phyloP scores from a whole-genome alignment of 35 echinoderm and acorn worm genomes.

The Apostichopus parvimensis region DNA sequence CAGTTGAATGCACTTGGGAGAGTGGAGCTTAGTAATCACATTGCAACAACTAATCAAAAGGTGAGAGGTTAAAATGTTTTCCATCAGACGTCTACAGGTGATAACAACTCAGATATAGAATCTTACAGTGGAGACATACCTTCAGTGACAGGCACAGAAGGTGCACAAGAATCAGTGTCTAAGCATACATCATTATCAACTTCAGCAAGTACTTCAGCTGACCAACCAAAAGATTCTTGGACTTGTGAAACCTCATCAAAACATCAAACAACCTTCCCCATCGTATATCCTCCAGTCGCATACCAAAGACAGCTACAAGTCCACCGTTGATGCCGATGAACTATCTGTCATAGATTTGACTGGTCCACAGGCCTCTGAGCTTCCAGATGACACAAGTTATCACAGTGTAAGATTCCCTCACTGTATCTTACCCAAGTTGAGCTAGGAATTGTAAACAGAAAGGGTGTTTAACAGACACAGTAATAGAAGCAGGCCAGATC shows the following conservation, averaged over 20 bases:
- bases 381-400: neutral
- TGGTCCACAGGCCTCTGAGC: neutral
- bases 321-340: neutral
- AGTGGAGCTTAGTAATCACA: neutral
- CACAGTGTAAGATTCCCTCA: neutral
- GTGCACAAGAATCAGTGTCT: neutral
- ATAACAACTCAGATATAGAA: neutral
- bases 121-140: neutral
- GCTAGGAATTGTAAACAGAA: neutral
- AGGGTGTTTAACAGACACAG: conserved; percentile 5
- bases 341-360: neutral
- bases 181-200: neutral
- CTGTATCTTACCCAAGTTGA: conserved; percentile 1
- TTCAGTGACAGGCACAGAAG: neutral
- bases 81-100: neutral
- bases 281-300: neutral
- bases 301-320: neutral
- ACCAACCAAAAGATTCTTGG: neutral
- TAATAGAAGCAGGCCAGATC: conserved; percentile 21
- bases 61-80: neutral
- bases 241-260: neutral
- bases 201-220: neutral
- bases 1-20: neutral
- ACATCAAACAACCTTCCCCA: neutral
- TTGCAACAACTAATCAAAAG: neutral